A percentile compares a stretch with the other conserved stretches of the same genome.
Evolutionary conservation across 2,113 vertebrate genomes (phyloP).

Genomic region (Verasper variegatus): DNA sequence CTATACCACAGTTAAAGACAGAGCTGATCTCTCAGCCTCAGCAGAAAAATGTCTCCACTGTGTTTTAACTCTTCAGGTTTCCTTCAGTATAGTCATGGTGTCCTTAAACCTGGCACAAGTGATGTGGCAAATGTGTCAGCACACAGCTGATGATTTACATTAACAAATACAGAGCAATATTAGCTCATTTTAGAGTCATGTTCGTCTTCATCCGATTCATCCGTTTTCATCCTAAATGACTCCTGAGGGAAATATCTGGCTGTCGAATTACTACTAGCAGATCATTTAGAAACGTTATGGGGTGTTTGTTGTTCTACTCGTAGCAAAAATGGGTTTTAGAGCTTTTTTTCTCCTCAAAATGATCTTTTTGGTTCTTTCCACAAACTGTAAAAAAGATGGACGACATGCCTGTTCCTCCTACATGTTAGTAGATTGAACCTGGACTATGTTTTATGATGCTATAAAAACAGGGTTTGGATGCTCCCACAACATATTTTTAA

Average conservation of each 20-base stretch:
- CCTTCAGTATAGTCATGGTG: not conserved
- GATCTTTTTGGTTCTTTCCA: too few species aligned
- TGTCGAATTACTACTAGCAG: not conserved
- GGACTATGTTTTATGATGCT: too few species aligned
- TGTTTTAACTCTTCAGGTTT: not conserved
- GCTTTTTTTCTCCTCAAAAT: not conserved
- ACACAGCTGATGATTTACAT: not conserved
- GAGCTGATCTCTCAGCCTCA: not conserved
- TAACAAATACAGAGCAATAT: not conserved
- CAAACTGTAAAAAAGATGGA: not conserved
- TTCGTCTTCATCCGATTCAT: too few species aligned
- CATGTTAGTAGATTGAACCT: too few species aligned
- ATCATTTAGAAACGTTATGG: not conserved
- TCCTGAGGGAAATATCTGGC: not conserved
- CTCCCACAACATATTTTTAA: too few species aligned
- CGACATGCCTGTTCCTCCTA: not conserved
- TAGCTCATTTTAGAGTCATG: not conserved
- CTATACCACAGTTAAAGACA: not conserved
- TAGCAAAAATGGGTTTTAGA: not conserved
- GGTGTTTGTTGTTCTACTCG: not conserved
- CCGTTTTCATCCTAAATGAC: not conserved
- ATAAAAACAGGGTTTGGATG: too few species aligned
- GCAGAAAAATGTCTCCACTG: conserved; percentile 1
- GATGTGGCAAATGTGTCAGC: not conserved
- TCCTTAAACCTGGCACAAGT: not conserved